Conservation (phyloP, 2,113 vertebrate species). For the Anhinga anhinga region DNA sequence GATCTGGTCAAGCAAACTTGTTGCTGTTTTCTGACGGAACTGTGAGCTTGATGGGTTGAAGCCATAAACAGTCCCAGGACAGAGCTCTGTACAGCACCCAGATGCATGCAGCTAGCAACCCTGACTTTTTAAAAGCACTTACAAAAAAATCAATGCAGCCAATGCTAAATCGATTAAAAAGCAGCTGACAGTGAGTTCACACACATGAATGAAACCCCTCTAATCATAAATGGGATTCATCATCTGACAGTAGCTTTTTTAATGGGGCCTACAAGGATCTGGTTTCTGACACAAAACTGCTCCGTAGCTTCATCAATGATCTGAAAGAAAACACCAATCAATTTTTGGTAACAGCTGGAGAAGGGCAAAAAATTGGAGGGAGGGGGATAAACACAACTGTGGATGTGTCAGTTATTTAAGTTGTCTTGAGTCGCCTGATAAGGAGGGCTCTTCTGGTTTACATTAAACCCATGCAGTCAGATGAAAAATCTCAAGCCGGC, state of each 20-base stretch:
- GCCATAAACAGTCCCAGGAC: neutral
- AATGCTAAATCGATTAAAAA: neutral
- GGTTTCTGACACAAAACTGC: neutral
- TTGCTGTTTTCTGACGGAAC: neutral
- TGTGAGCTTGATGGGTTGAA: neutral
- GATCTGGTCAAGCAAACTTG: neutral
- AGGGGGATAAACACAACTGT: neutral
- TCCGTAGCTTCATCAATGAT: neutral
- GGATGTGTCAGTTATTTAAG: neutral
- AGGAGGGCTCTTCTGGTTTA: neutral
- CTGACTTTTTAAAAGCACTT: constrained; percentile 5
- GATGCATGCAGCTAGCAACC: neutral
- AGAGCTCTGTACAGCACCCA: neutral
- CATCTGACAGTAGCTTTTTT: neutral
- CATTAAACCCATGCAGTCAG: neutral
- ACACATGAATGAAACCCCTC: neutral
- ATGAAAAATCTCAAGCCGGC: neutral
- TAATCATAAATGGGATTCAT: constrained; percentile 2
- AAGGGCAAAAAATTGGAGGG: neutral
- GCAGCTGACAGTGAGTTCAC: neutral
- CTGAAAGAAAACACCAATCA: constrained; percentile 3
- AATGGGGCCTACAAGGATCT: neutral
- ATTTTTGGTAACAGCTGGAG: neutral
- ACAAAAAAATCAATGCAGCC: constrained; percentile 18
- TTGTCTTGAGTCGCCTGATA: neutral